phyloP scores from a whole-genome alignment of 2,113 vertebrate genomes.

The Hydrochoerus hydrochaeris region DNA sequence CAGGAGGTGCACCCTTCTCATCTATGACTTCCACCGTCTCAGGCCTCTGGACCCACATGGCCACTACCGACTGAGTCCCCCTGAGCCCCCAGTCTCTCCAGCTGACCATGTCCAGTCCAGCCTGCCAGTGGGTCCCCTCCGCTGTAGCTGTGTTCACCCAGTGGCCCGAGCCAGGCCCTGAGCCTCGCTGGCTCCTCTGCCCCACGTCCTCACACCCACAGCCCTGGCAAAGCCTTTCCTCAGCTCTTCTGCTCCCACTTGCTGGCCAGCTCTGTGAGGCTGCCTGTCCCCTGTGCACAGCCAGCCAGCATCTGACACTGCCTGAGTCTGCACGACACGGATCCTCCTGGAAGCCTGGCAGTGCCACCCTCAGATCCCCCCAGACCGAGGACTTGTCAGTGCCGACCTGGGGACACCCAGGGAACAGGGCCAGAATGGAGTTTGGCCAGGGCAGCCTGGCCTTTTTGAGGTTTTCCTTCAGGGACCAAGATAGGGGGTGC shows the following conservation, averaged over 20 bases:
- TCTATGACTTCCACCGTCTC: neutral
- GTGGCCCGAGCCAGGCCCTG: neutral
- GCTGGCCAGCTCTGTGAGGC: too few relatives aligned
- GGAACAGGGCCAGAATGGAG: too few relatives aligned
- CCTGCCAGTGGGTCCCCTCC: neutral
- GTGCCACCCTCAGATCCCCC: neutral
- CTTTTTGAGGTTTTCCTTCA: neutral
- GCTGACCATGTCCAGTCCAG: neutral
- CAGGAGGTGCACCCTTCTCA: neutral
- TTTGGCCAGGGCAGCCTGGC: neutral
- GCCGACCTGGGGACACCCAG: neutral
- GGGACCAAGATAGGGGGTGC: neutral
- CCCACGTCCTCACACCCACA: too few relatives aligned
- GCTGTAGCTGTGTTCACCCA: neutral
- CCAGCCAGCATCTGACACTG: too few relatives aligned
- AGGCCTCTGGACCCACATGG: neutral
- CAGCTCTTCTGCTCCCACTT: too few relatives aligned
- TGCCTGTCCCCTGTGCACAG: too few relatives aligned
- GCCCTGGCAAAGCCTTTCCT: too few relatives aligned
- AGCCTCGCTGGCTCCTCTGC: too few relatives aligned
- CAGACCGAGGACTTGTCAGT: neutral
- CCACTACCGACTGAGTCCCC: neutral
- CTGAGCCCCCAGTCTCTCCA: neutral
- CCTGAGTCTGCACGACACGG: accelerated
- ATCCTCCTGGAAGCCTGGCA: neutral